phyloP scores from a whole-genome alignment of 2,113 vertebrate genomes.

The Prinia subflava region DNA sequence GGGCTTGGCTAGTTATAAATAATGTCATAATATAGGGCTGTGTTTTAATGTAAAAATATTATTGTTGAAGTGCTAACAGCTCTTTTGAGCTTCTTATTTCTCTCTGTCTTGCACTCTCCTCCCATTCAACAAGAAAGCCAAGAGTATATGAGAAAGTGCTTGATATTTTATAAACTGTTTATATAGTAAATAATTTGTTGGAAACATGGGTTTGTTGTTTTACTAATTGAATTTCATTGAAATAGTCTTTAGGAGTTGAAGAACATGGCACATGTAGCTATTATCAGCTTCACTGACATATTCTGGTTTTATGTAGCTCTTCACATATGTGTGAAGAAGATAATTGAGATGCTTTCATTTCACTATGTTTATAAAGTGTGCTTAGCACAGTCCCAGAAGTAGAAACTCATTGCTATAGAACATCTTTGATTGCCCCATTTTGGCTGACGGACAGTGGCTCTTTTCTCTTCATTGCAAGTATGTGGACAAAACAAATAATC shows the following conservation, averaged over 20 bases:
- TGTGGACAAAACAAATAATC: background rate
- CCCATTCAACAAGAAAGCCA: background rate
- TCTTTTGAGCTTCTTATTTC: background rate
- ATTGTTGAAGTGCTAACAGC: background rate
- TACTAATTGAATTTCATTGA: background rate
- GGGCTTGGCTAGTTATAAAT: background rate
- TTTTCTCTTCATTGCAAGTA: background rate
- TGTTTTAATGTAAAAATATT: background rate
- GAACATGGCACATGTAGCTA: background rate
- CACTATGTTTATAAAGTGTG: background rate
- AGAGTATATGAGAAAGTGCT: background rate
- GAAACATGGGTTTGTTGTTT: background rate
- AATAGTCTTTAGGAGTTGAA: background rate
- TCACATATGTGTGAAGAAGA: background rate
- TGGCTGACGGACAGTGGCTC: background rate
- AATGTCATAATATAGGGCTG: background rate
- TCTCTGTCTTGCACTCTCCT: rapidly evolving
- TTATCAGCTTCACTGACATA: background rate
- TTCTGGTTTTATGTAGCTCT: background rate
- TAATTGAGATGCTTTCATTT: background rate
- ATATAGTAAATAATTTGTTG: background rate
- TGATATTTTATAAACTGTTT: conserved; percentile 10
- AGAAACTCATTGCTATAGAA: background rate
- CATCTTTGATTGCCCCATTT: background rate
- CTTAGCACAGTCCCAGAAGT: background rate